A percentile compares a stretch with the other conserved stretches of the same genome.
Evolutionary conservation across 2,888 invertebrate genomes (phyloP).

Genomic region (Tetragonisca angustula): DNA sequence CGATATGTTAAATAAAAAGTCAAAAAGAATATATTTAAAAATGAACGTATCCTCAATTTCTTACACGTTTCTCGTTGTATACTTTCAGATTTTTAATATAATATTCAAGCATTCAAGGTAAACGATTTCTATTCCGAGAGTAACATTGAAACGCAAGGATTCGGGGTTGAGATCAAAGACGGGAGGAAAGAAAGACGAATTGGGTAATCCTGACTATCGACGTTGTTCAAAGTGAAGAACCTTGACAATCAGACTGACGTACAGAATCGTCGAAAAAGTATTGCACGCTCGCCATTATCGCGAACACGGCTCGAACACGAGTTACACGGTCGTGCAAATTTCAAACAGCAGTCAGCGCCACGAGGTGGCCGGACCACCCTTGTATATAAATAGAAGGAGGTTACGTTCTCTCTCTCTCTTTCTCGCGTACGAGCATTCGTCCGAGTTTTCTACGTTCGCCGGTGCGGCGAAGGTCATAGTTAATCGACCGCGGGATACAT

Average conservation of each 20-base stretch:
- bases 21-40: no score
- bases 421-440: conserved; percentile 18
- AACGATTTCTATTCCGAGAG: no score
- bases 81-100: no score
- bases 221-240: background rate
- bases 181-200: no score
- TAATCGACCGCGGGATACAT: conserved; percentile 73
- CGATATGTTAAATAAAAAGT: no score
- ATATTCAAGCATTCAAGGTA: no score
- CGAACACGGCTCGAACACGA: background rate
- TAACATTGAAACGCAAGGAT: no score
- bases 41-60: no score
- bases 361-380: conserved; percentile 25
- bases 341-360: background rate
- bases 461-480: conserved; percentile 74
- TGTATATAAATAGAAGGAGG: conserved; percentile 33
- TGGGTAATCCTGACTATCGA: background rate
- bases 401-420: background rate
- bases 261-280: background rate
- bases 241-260: background rate
- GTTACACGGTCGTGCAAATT: conserved; percentile 3
- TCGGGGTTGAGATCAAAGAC: no score
- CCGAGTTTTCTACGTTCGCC: conserved; percentile 57
- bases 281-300: background rate
- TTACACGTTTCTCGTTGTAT: no score